Conservation (phyloP, 2,888 invertebrate genomes). For the Ectropis crepuscularia region DNA sequence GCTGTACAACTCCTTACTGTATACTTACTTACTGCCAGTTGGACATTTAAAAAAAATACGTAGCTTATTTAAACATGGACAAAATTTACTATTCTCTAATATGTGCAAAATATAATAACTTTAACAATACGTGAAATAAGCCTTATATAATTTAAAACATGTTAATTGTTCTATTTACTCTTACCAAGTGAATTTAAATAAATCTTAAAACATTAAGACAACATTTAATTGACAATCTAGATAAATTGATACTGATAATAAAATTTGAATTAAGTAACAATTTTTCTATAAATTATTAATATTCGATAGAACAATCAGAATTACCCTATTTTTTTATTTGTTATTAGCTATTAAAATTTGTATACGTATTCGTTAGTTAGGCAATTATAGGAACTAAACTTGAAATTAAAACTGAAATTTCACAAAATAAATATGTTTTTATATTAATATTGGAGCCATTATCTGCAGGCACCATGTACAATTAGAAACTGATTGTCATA, state of each 20-base stretch:
- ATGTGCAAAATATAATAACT: slow-evolving; percentile 8
- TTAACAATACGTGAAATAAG: background rate
- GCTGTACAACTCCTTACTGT: no score
- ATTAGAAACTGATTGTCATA: no score
- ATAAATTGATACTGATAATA: slow-evolving; percentile 5
- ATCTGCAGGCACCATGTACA: no score
- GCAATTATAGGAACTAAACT: no score
- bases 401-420: no score
- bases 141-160: background rate
- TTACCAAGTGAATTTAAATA: background rate
- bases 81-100: slow-evolving; percentile 2
- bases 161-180: background rate
- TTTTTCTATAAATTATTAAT: background rate
- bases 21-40: no score
- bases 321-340: no score
- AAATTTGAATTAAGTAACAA: background rate
- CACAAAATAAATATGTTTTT: no score
- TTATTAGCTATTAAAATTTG: no score
- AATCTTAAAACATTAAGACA: slow-evolving; percentile 6
- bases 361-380: no score
- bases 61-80: slow-evolving; percentile 3
- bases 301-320: background rate
- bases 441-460: no score
- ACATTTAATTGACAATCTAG: slow-evolving; percentile 33
- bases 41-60: background rate